phyloP scores from a whole-genome alignment of 2,888 invertebrate genomes.

The Ischnura elegans region DNA sequence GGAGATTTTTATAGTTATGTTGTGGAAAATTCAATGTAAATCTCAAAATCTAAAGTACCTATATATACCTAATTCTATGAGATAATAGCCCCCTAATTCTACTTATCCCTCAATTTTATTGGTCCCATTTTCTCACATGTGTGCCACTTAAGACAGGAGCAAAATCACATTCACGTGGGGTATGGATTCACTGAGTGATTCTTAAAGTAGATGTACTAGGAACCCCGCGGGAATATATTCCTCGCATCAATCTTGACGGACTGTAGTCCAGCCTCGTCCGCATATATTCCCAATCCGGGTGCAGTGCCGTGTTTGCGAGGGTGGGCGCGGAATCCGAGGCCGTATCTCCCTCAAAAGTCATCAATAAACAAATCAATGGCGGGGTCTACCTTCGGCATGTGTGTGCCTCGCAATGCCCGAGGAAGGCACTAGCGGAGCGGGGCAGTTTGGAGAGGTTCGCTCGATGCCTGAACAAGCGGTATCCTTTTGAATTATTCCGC shows the following conservation, averaged over 20 bases:
- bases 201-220: background rate
- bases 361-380: background rate
- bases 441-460: background rate
- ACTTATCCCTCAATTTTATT: too few relatives aligned
- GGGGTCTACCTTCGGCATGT: background rate
- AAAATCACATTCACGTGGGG: too few relatives aligned
- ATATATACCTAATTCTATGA: too few relatives aligned
- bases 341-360: background rate
- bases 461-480: background rate
- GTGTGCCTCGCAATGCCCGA: background rate
- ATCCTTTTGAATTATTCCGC: background rate
- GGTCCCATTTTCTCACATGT: too few relatives aligned
- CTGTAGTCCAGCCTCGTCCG: background rate
- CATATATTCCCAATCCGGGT: background rate
- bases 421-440: background rate
- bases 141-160: too few relatives aligned
- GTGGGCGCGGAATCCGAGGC: background rate
- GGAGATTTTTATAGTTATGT: too few relatives aligned
- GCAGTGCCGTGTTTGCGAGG: background rate
- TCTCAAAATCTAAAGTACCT: too few relatives aligned
- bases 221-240: background rate
- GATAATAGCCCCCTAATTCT: too few relatives aligned
- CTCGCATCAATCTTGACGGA: background rate
- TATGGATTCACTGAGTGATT: too few relatives aligned
- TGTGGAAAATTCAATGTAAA: too few relatives aligned